Percentiles rank a stretch among this genome's conserved stretches.
These are phyloP conservation scores for Mirounga angustirostris DNA, from an alignment of 2,113 vertebrate species.

Conservation along the genomic window DNA sequence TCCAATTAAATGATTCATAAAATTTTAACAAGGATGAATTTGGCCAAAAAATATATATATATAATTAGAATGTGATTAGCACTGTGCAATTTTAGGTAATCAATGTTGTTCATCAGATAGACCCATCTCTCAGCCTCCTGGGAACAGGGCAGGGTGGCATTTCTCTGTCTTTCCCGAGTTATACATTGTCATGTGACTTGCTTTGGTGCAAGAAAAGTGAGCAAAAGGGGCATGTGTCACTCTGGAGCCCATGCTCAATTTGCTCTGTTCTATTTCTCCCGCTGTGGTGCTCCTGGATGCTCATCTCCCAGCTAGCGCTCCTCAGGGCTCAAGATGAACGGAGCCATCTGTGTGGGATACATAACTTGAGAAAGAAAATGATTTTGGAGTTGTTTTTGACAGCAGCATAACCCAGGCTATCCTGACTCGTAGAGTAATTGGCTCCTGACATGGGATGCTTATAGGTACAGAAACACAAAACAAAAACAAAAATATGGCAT, in stretches of 20 bases:
- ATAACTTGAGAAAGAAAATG: neutral
- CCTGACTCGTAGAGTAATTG: neutral
- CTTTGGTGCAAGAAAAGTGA: neutral
- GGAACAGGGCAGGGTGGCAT: rapidly evolving
- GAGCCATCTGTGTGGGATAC: neutral
- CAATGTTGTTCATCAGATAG: neutral
- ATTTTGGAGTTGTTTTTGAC: neutral
- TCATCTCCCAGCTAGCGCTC: no score
- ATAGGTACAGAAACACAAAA: neutral
- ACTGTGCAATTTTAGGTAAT: neutral
- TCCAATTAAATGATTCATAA: neutral
- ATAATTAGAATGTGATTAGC: neutral
- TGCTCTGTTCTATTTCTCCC: neutral
- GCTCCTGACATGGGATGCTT: neutral
- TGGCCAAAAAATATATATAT: neutral
- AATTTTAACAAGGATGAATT: neutral
- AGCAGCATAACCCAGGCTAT: neutral
- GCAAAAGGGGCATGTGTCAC: neutral
- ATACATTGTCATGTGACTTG: neutral
- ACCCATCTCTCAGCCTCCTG: neutral
- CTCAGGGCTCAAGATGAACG: neutral
- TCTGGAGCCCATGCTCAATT: neutral
- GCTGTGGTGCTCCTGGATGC: no score
- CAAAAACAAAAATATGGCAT: no score
- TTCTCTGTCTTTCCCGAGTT: neutral